A percentile compares a stretch with the other conserved stretches of the same genome.
Evolutionary conservation across 2,888 invertebrate genomes (phyloP).

Genomic region (Coenonympha arcania): DNA sequence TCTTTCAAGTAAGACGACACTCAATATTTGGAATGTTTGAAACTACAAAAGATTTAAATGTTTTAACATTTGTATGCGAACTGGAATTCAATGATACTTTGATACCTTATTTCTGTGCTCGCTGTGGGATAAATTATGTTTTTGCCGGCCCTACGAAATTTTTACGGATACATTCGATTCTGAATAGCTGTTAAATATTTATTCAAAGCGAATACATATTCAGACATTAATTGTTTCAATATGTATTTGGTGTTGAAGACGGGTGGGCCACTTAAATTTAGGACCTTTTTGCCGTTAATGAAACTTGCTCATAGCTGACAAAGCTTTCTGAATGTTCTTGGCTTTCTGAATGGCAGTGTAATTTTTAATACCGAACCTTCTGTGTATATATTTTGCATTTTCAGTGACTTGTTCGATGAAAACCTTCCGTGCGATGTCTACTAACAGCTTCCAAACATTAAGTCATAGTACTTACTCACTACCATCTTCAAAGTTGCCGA

Average conservation of each 20-base stretch:
- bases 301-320: slow-evolving; percentile 6
- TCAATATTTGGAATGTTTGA: not conserved
- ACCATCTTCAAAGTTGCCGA: slow-evolving; percentile 17
- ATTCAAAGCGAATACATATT: slow-evolving; percentile 13
- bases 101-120: not conserved
- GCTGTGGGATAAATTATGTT: slow-evolving; percentile 8
- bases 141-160: slow-evolving; percentile 8
- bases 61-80: not conserved
- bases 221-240: slow-evolving; percentile 14
- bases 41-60: not conserved
- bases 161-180: slow-evolving; percentile 7
- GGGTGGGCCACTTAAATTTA: not conserved
- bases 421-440: not conserved
- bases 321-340: slow-evolving; percentile 4
- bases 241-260: too few relatives aligned
- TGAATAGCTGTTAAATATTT: slow-evolving; percentile 11
- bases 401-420: not conserved
- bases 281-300: not conserved
- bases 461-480: slow-evolving; percentile 1
- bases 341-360: not conserved
- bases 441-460: slow-evolving; percentile 11
- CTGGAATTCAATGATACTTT: not conserved
- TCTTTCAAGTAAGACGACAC: too few relatives aligned
- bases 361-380: too few relatives aligned
- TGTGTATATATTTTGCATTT: too few relatives aligned